These are phyloP conservation scores for Scomberomorus guttatus DNA, from an alignment of 2,797 vertebrate genomes.

Conservation along the genomic window DNA sequence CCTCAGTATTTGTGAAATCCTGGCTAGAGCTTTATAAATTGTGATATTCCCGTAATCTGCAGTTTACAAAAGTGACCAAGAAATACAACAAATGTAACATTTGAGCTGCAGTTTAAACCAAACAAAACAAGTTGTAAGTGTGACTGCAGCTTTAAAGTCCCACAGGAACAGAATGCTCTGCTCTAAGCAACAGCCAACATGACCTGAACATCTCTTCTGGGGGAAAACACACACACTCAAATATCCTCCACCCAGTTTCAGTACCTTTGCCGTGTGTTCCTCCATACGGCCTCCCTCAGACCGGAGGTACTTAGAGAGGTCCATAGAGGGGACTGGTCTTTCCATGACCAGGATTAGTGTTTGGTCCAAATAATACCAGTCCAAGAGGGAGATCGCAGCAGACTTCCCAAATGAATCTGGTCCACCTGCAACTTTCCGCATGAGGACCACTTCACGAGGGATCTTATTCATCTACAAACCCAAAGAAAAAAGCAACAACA, in stretches of 20 bases:
- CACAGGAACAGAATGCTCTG: no score
- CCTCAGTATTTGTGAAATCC: no score
- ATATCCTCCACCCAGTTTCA: background rate
- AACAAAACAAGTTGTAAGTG: no score
- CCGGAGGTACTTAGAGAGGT: constrained; percentile 14
- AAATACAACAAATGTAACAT: no score
- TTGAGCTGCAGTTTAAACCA: no score
- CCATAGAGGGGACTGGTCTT: constrained; percentile 23
- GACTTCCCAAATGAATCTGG: background rate
- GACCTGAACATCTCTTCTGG: no score
- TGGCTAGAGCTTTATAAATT: no score
- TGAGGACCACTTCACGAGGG: constrained; percentile 1
- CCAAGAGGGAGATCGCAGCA: background rate
- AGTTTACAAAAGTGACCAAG: no score
- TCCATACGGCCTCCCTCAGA: background rate
- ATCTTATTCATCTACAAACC: background rate
- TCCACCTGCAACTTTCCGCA: background rate
- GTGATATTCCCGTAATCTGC: no score
- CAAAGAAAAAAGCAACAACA: background rate
- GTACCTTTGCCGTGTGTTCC: constrained; percentile 3
- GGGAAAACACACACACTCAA: background rate
- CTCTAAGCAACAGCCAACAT: no score
- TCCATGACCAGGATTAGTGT: constrained; percentile 42
- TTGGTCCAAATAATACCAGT: constrained; percentile 33
- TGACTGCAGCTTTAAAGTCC: no score